Conservation (phyloP, 2,888 invertebrate genomes). For the Phlogophora meticulosa region DNA sequence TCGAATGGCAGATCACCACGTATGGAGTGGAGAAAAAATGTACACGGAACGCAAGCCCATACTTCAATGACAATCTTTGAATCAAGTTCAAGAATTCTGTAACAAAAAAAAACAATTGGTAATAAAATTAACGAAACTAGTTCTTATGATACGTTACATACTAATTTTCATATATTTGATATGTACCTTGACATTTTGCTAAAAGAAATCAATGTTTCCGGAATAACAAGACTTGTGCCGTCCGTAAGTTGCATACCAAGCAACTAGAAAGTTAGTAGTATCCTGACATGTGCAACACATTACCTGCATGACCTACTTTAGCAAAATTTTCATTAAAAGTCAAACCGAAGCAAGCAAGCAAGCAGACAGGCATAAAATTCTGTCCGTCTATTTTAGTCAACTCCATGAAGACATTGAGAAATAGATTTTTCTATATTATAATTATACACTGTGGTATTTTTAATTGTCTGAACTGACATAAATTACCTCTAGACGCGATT, state of each 20-base stretch:
- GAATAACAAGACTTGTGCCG: not conserved
- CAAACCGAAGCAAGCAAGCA: not conserved
- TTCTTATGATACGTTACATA: not conserved
- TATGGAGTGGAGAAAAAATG: constrained; percentile 85
- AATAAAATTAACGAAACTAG: not conserved
- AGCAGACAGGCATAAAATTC: too few relatives aligned
- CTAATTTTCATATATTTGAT: not conserved
- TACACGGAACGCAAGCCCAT: constrained; percentile 81
- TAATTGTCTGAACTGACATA: too few relatives aligned
- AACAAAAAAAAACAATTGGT: constrained; percentile 62
- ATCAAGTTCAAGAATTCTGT: constrained; percentile 77
- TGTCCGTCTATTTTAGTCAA: not conserved
- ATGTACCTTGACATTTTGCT: constrained; percentile 5
- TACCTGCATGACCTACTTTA: not conserved
- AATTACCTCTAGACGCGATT: too few relatives aligned
- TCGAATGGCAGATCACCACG: constrained; percentile 81
- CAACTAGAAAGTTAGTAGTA: not conserved
- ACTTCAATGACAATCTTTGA: constrained; percentile 71
- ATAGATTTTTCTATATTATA: too few relatives aligned
- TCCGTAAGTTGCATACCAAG: not conserved
- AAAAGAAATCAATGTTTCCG: not conserved
- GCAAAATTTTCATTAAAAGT: not conserved
- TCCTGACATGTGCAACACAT: constrained; percentile 1
- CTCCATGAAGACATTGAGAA: too few relatives aligned
- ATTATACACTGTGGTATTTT: too few relatives aligned